A percentile compares a stretch with the other conserved stretches of the same genome.
phyloP scores from a whole-genome alignment of 2,888 invertebrate genomes.

The Galerucella pusilla region DNA sequence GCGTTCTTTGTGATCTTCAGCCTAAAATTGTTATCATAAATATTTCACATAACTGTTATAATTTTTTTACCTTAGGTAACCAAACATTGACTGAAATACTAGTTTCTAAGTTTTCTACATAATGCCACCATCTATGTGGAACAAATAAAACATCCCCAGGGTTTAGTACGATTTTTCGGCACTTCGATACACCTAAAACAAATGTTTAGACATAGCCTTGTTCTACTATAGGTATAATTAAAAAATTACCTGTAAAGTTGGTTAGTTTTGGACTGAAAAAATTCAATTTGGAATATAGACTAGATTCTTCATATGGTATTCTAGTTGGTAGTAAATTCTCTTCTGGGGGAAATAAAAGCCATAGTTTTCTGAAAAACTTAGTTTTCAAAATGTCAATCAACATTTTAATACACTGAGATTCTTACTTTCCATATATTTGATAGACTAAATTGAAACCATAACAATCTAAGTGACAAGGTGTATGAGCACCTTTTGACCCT shows the following conservation, averaged over 20 bases:
- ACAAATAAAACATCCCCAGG: constrained; percentile 91
- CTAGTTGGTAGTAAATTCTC: constrained; percentile 80
- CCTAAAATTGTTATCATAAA: constrained; percentile 8
- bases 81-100: constrained; percentile 75
- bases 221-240: not conserved
- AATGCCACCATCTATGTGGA: constrained; percentile 97
- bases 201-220: not conserved
- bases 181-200: constrained; percentile 51
- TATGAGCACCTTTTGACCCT: constrained; percentile 87
- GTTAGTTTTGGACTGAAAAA: constrained; percentile 75
- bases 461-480: constrained; percentile 93
- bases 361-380: constrained; percentile 77
- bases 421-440: constrained; percentile 86
- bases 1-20: constrained; percentile 58
- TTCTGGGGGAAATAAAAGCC: constrained; percentile 91
- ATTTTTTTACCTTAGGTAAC: constrained; percentile 75
- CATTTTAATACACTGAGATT: constrained; percentile 11
- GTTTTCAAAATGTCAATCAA: constrained; percentile 17
- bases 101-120: constrained; percentile 86
- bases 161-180: constrained; percentile 72
- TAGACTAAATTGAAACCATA: constrained; percentile 94
- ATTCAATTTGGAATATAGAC: constrained; percentile 87
- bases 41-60: constrained; percentile 33
- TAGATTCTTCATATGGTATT: constrained; percentile 96
- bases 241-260: constrained; percentile 64